A percentile compares a stretch with the other conserved stretches of the same genome.
phyloP scores from a whole-genome alignment of 2,888 invertebrate genomes.

The Clanis bilineata region DNA sequence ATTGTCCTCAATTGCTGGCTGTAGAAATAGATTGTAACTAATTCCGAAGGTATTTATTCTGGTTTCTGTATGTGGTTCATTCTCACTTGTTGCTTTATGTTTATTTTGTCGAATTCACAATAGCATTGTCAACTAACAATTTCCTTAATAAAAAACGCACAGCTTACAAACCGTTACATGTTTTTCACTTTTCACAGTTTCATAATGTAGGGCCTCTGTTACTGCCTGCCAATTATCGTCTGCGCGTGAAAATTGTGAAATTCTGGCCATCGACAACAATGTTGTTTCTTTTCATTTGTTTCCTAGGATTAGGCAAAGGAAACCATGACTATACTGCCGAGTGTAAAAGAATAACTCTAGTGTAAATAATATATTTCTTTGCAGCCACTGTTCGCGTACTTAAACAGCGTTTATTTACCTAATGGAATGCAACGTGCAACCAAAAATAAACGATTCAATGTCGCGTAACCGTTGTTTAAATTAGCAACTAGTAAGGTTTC shows the following conservation, averaged over 20 bases:
- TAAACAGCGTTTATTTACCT: not conserved
- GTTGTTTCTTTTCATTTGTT: not conserved
- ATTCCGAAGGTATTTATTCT: no score
- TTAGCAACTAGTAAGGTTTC: slow-evolving; percentile 8
- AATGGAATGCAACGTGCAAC: not conserved
- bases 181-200: slow-evolving; percentile 1
- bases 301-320: not conserved
- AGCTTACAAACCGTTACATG: not conserved
- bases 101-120: not conserved
- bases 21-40: no score
- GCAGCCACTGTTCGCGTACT: not conserved
- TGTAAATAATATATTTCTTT: no score
- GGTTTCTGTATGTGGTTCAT: not conserved
- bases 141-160: not conserved
- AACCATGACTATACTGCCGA: not conserved
- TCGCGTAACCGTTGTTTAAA: not conserved
- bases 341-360: no score
- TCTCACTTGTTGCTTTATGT: not conserved
- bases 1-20: no score
- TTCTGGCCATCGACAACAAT: not conserved
- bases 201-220: slow-evolving; percentile 3
- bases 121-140: not conserved
- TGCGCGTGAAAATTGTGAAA: not conserved
- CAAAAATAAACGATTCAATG: slow-evolving; percentile 6
- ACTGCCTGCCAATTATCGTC: slow-evolving; percentile 3